A percentile compares a stretch with the other conserved stretches of the same genome.
These are phyloP conservation scores for Escarpia spicata DNA, from an alignment of 2,888 invertebrate species.

Conservation along the genomic window DNA sequence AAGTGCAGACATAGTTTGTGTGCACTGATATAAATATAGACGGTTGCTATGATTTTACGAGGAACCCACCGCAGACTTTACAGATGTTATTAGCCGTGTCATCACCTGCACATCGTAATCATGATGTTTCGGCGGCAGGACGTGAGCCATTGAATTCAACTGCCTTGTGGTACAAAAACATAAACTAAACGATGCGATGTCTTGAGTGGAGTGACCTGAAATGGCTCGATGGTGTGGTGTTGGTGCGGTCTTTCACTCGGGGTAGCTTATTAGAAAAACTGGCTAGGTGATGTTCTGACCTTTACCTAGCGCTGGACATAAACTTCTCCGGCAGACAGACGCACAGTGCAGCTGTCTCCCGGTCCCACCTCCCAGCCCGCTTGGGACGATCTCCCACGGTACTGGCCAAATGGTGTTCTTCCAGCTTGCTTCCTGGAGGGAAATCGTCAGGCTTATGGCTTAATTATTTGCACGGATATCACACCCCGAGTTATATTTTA, in stretches of 20 bases:
- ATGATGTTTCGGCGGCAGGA: not conserved
- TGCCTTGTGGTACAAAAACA: slow-evolving; percentile 16
- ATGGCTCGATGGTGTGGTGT: not conserved
- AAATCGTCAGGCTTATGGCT: slow-evolving; percentile 16
- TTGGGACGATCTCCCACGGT: not conserved
- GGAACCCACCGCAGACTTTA: slow-evolving; percentile 4
- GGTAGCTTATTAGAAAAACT: slow-evolving; percentile 13
- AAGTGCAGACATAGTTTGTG: not conserved
- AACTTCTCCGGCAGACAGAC: not conserved
- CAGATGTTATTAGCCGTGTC: not conserved
- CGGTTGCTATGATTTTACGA: slow-evolving; percentile 9
- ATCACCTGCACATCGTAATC: not conserved
- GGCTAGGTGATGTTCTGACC: slow-evolving; percentile 13
- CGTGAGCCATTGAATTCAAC: not conserved
- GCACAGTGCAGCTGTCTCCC: not conserved
- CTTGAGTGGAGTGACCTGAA: not conserved
- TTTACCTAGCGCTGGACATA: slow-evolving; percentile 12
- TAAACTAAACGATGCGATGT: slow-evolving; percentile 3
- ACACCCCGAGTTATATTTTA: slow-evolving; percentile 1
- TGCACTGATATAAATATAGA: not conserved
- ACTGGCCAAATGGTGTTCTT: not conserved
- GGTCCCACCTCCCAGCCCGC: not conserved
- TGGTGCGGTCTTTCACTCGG: not conserved
- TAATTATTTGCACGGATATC: slow-evolving; percentile 16
- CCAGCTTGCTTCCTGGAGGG: not conserved